A percentile compares a stretch with the other conserved stretches of the same genome.
phyloP scores from a whole-genome alignment of 2,888 invertebrate species.

The Drosophila suboccidentalis region DNA sequence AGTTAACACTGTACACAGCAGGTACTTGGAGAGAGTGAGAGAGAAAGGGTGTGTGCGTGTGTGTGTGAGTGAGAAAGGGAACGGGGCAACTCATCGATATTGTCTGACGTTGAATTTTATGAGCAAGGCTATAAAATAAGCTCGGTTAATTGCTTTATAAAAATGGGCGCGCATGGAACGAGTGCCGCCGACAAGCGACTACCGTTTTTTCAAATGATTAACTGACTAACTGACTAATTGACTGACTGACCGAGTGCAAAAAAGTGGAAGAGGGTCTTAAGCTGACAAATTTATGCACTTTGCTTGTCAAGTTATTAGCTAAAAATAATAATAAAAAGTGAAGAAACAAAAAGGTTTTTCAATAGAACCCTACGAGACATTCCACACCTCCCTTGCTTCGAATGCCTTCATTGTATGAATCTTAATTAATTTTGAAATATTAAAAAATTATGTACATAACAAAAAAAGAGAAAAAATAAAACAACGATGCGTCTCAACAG shows the following conservation, averaged over 20 bases:
- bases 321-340: slow-evolving; percentile 2
- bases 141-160: slow-evolving; percentile 71
- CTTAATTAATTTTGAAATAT: slow-evolving; percentile 73
- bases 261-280: slow-evolving; percentile 7
- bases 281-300: slow-evolving; percentile 54
- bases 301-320: slow-evolving; percentile 33
- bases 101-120: slow-evolving; percentile 61
- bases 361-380: slow-evolving; percentile 29
- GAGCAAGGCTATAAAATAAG: slow-evolving; percentile 69
- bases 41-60: background rate
- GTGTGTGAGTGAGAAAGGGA: slow-evolving; percentile 2
- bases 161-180: slow-evolving; percentile 63
- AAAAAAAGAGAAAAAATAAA: too few relatives aligned
- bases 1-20: slow-evolving; percentile 11
- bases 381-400: background rate
- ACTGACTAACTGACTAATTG: slow-evolving; percentile 36
- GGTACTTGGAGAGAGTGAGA: background rate
- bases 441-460: slow-evolving; percentile 27
- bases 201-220: slow-evolving; percentile 49
- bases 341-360: slow-evolving; percentile 28
- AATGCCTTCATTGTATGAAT: slow-evolving; percentile 53
- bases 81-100: slow-evolving; percentile 46
- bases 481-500: slow-evolving; percentile 8
- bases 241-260: slow-evolving; percentile 23
- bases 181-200: slow-evolving; percentile 31